Conservation (phyloP, 2,797 vertebrate species). For the Enoplosus armatus region DNA sequence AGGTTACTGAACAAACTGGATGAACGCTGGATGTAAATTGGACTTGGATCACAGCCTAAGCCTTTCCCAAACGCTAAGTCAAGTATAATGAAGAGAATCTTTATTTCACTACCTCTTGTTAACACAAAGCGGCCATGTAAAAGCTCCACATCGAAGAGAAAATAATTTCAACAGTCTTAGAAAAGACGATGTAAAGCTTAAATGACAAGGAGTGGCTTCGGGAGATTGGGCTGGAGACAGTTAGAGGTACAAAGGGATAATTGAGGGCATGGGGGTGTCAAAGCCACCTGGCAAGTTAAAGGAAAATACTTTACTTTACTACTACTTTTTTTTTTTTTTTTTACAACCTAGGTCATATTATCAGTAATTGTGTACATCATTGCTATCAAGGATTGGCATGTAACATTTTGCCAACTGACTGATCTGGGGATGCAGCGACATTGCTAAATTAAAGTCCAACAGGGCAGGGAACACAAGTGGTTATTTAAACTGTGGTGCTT, state of each 20-base stretch:
- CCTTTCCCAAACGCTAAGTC: slow-evolving; percentile 14
- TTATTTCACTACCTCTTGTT: slow-evolving; percentile 32
- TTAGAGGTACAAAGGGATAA: slow-evolving; percentile 59
- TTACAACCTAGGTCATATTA: slow-evolving; percentile 18
- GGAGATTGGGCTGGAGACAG: slow-evolving; percentile 49
- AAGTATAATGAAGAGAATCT: slow-evolving; percentile 35
- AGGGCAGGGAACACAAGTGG: not conserved
- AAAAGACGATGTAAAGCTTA: slow-evolving; percentile 39
- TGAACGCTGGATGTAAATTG: slow-evolving; percentile 28
- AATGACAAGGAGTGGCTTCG: slow-evolving; percentile 57
- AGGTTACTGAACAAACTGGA: slow-evolving; percentile 32
- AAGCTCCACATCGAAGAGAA: slow-evolving; percentile 28
- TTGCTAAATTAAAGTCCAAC: not conserved
- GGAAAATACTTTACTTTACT: slow-evolving; percentile 3
- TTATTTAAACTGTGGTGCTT: slow-evolving; percentile 14
- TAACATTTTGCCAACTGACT: slow-evolving; percentile 25
- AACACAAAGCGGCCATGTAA: slow-evolving; percentile 36
- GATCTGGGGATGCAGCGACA: not conserved
- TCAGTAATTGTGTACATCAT: slow-evolving; percentile 18
- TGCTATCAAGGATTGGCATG: not conserved
- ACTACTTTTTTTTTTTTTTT: no score
- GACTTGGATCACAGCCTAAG: slow-evolving; percentile 37
- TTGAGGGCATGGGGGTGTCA: slow-evolving; percentile 62
- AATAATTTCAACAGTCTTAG: slow-evolving; percentile 36
- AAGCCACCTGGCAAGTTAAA: slow-evolving; percentile 35